phyloP scores from a whole-genome alignment of 2,888 invertebrate species.

The Ischnus inquisitorius region DNA sequence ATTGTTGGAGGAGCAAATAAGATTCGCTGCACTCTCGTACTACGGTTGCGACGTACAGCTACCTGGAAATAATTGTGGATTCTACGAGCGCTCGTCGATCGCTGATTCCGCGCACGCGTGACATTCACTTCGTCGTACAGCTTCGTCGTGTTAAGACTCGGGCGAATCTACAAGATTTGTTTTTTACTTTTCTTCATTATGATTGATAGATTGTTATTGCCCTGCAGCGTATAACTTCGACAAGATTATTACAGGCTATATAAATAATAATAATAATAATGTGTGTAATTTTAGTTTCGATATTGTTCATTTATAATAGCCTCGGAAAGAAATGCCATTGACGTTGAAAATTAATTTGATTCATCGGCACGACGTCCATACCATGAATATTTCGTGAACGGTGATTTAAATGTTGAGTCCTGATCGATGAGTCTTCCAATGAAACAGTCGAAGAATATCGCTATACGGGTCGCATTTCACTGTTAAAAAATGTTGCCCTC shows the following conservation, averaged over 20 bases:
- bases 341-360: constrained; percentile 1
- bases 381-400: neutral
- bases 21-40: constrained; percentile 28
- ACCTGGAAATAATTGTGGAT: constrained; percentile 66
- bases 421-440: constrained; percentile 6
- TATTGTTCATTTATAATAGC: neutral
- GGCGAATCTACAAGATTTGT: constrained; percentile 48
- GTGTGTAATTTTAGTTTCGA: neutral
- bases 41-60: constrained; percentile 13
- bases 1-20: constrained; percentile 38
- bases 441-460: neutral
- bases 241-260: neutral
- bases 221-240: neutral
- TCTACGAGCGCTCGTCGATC: constrained; percentile 50
- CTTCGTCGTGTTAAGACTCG: constrained; percentile 48
- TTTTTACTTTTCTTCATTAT: no score
- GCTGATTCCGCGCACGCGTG: constrained; percentile 56
- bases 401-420: neutral
- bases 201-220: neutral
- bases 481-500: no score
- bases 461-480: neutral
- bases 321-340: neutral
- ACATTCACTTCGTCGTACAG: constrained; percentile 60
- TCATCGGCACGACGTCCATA: neutral
- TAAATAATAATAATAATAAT: neutral